Evolutionary conservation across 2,113 vertebrate species (phyloP).

Genomic region (Oncorhynchus tshawytscha): DNA sequence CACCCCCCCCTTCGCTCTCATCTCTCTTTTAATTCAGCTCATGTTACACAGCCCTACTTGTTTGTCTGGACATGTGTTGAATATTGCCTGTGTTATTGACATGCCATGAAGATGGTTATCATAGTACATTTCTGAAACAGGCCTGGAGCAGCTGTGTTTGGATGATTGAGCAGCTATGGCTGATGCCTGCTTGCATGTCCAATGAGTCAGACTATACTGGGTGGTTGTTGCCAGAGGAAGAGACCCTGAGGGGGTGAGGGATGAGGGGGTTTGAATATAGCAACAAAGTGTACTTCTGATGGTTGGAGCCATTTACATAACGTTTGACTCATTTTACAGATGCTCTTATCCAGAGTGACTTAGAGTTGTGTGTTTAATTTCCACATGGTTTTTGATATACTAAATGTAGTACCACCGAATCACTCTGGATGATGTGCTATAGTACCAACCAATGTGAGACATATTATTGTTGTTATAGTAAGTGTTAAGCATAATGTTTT

Average conservation of each 20-base stretch:
- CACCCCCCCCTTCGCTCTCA: no score
- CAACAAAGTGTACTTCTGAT: no score
- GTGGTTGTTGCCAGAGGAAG: background rate
- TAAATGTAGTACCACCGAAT: no score
- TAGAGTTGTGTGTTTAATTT: no score
- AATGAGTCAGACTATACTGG: background rate
- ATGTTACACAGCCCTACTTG: background rate
- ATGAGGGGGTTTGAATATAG: background rate
- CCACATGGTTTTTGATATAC: no score
- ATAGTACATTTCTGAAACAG: constrained; percentile 43
- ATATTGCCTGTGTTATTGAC: constrained; percentile 26
- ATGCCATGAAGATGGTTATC: constrained; percentile 16
- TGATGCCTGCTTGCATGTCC: constrained; percentile 21
- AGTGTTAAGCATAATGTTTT: no score
- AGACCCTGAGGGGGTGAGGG: background rate
- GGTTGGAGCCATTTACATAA: no score
- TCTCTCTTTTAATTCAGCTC: constrained; percentile 2
- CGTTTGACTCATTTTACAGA: no score
- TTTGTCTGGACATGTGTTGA: constrained; percentile 25
- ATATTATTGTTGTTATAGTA: no score
- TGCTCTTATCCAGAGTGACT: no score
- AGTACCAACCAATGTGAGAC: no score
- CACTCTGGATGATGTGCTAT: no score
- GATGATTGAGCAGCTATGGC: constrained; percentile 46
- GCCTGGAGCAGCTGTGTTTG: constrained; percentile 25